Conservation (phyloP, 2,888 invertebrate species). For the Allolobophora icterica region DNA sequence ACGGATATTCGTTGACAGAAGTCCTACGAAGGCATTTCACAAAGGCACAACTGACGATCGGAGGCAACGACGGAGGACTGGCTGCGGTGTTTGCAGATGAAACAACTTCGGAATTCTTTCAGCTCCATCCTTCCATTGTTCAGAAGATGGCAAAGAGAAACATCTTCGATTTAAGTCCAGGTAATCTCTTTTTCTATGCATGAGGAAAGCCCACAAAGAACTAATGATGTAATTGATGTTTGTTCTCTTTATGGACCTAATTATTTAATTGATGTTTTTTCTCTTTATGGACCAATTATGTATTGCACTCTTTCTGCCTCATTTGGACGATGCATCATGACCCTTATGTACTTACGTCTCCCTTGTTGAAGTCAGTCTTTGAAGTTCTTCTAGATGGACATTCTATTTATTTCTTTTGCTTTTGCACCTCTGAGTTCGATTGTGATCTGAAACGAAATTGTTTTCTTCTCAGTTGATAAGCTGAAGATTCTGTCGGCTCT, state of each 20-base stretch:
- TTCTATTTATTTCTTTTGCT: background rate
- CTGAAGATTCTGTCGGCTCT: conserved; percentile 80
- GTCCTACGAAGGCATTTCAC: conserved; percentile 75
- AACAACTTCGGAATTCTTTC: conserved; percentile 80
- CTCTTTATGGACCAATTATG: background rate
- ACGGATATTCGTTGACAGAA: conserved; percentile 88
- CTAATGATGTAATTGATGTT: background rate
- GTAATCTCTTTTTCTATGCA: conserved; percentile 52
- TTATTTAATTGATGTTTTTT: too few relatives aligned
- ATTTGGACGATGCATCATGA: background rate
- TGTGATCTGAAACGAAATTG: background rate
- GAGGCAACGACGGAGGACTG: background rate
- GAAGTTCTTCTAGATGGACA: background rate
- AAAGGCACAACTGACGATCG: background rate
- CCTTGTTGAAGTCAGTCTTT: background rate
- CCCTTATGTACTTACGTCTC: background rate
- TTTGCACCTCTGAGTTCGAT: background rate
- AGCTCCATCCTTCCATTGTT: conserved; percentile 76
- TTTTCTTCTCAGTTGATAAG: conserved; percentile 71
- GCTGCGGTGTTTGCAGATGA: conserved; percentile 76
- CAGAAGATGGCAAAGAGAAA: conserved; percentile 74
- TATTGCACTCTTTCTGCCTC: background rate
- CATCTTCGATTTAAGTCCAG: conserved; percentile 78
- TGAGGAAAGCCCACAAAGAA: background rate
- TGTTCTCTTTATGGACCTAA: background rate